Evolutionary conservation across 64 coral and sea anemone genomes (phyloP).

Genomic region (Platygyra sinensis): DNA sequence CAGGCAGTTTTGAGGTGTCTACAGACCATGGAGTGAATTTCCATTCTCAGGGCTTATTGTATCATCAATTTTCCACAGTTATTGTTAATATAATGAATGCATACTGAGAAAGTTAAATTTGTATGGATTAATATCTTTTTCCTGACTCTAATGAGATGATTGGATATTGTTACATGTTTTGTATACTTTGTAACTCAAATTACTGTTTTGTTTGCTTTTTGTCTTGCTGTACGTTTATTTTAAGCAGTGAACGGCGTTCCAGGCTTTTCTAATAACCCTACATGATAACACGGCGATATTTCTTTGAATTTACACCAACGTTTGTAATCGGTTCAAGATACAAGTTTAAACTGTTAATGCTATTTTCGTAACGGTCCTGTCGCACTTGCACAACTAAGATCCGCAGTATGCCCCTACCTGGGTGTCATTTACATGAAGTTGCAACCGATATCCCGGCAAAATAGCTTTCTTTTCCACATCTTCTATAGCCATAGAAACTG

Average conservation of each 20-base stretch:
- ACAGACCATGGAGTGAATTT: too few species aligned
- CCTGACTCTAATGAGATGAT: not conserved
- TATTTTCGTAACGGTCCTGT: not conserved
- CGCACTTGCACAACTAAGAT: not conserved
- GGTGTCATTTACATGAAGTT: conserved; percentile 73
- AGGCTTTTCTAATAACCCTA: not conserved
- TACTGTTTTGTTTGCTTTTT: not conserved
- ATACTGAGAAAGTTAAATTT: too few species aligned
- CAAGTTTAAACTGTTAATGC: too few species aligned
- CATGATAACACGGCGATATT: not conserved
- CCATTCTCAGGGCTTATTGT: too few species aligned
- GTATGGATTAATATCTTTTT: not conserved
- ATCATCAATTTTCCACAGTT: too few species aligned
- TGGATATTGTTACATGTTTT: not conserved
- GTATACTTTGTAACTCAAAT: not conserved
- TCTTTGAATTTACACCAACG: too few species aligned
- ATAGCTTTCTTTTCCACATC: conserved; percentile 60
- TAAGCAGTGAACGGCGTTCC: not conserved
- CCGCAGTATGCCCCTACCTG: conserved; percentile 33
- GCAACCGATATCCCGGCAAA: conserved; percentile 59
- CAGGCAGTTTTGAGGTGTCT: too few species aligned
- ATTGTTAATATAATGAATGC: too few species aligned
- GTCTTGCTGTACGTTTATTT: not conserved
- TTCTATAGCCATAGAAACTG: conserved; percentile 55
- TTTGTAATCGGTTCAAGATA: too few species aligned